Evolutionary conservation across 1,140 invertebrate species (phyloP).

Genomic region (Lithobius niger): DNA sequence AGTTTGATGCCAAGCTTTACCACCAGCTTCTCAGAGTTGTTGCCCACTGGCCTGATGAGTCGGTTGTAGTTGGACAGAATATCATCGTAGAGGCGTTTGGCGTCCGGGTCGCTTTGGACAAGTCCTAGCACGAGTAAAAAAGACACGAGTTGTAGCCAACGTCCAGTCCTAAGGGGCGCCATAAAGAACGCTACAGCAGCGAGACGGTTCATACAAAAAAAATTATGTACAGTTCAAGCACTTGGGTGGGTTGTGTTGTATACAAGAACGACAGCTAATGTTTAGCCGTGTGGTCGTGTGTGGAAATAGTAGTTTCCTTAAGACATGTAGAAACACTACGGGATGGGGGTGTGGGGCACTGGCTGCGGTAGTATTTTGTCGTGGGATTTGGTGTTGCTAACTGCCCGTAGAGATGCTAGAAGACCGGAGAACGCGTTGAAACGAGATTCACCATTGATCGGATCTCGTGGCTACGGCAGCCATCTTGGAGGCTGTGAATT

Average conservation of each 20-base stretch:
- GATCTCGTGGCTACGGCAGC: neutral
- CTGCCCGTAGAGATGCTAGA: no score
- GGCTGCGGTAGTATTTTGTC: no score
- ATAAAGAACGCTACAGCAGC: neutral
- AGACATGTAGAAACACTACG: no score
- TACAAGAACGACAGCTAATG: neutral
- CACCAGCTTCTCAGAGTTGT: conserved; percentile 36
- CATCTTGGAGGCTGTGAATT: conserved; percentile 9
- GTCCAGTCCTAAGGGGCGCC: neutral
- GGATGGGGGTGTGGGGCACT: no score
- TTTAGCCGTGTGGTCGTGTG: neutral
- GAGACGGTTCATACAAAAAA: neutral
- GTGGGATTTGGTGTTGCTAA: no score
- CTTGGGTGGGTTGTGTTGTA: neutral
- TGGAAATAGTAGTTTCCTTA: neutral
- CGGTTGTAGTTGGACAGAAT: conserved; percentile 35
- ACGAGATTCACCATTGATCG: neutral
- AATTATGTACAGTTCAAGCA: neutral
- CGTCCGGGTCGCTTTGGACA: conserved; percentile 17
- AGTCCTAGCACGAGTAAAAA: neutral
- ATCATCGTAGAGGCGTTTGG: conserved; percentile 29
- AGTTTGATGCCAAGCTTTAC: conserved; percentile 39
- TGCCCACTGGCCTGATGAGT: conserved; percentile 35
- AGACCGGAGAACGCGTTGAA: no score
- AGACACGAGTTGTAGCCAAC: neutral